Base-by-base conservation (phyloP, 2,797 vertebrate genomes). In the Poecilia velifera region DNA sequence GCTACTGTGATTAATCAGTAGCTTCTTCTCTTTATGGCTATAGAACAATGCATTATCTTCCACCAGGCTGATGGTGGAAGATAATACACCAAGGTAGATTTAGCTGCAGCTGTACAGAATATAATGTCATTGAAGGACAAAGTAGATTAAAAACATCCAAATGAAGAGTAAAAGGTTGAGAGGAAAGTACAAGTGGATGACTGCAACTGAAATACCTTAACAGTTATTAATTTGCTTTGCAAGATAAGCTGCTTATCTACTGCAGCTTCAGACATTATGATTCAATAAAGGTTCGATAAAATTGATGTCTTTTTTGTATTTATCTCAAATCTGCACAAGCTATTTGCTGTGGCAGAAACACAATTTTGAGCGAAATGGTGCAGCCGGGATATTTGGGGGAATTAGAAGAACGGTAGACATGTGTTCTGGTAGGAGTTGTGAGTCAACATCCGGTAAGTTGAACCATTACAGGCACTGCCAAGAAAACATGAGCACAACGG, bases 371-470 rank as follows among this genome's bases (percentile, higher is more conserved):
- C 13, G 1, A 28, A 59, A 28, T 59, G 28, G n/a, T 59, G 57
- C 57, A 62, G 57, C 28, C 16, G 14, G 4, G 57, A 62, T 28
- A 62, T 62, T 62, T 62, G 57, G 57, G 13, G 13, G 4, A 62
- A 62, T 18, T 14, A 5, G 28, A 7, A 62, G 34, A 62, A 14
- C 0, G 13, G 57, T 0, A 31, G 57, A 62, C 57, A 31, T 62
- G 57, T 28, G n/a, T 62, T 62, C 28, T 62, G 57, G 57, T 62
- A 62, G 57, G 28, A 62, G 12, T 31, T 62, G 57, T 62, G 57
- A 62, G 57, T 62, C n/a, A 62, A 62, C 57, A 62, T 62, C 57
- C 57, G 53, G 53, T 57, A 62, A 62, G 57, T 14, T 62, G 28
- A 28, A 64, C 31, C 16, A 20, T 34, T 64, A 34, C 22, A 36